These are phyloP conservation scores for Poeciliopsis presidionis DNA, from an alignment of 2,797 vertebrate species.

Conservation along the genomic window DNA sequence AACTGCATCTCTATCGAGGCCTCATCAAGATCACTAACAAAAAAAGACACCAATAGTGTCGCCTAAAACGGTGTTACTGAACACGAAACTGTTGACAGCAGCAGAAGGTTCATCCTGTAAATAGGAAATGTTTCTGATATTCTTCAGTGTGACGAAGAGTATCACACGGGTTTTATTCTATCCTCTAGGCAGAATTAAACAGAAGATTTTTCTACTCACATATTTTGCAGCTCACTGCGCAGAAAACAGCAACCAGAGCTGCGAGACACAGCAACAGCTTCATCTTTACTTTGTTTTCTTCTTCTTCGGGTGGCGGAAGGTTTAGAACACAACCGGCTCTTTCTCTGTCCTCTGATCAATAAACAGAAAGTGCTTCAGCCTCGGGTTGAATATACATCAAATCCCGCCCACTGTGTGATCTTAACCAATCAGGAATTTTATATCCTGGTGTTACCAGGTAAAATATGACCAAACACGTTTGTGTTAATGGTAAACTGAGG, in stretches of 20 bases:
- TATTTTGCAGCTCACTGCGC: background rate
- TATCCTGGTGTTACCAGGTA: slow-evolving; percentile 47
- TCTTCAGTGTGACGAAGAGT: background rate
- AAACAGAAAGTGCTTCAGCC: slow-evolving; percentile 15
- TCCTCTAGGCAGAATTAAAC: accelerated
- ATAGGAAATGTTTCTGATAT: background rate
- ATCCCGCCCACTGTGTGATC: slow-evolving; percentile 6
- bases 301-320: accelerated
- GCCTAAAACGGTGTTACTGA: background rate
- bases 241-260: background rate
- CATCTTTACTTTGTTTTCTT: slow-evolving; percentile 30
- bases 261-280: accelerated
- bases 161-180: background rate
- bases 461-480: slow-evolving; percentile 45
- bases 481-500: background rate
- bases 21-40: background rate
- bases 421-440: slow-evolving; percentile 49
- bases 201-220: slow-evolving; percentile 53
- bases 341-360: accelerated
- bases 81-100: background rate
- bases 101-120: no score
- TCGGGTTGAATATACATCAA: accelerated
- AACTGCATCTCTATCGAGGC: background rate
- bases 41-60: background rate
- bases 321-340: accelerated